phyloP scores from a whole-genome alignment of 2,888 invertebrate genomes.

The Pheosia tremula region DNA sequence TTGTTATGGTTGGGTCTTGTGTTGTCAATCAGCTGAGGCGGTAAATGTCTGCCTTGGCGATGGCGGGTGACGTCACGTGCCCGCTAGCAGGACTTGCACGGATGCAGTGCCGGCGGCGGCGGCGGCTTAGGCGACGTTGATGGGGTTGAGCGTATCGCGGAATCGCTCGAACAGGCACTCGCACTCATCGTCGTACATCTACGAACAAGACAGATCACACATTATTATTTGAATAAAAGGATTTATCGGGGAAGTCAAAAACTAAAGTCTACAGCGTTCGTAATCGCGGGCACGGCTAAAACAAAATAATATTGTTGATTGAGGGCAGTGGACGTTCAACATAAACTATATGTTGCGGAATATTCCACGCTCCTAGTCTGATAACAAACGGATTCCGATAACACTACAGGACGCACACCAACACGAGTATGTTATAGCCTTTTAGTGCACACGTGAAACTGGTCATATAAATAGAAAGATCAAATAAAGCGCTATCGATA shows the following conservation, averaged over 20 bases:
- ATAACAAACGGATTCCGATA: neutral
- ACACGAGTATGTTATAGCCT: neutral
- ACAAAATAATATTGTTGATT: too few species aligned
- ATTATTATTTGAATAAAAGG: neutral
- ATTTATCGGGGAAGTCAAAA: too few species aligned
- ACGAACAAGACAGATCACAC: slow-evolving; percentile 20
- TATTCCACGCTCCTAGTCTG: neutral
- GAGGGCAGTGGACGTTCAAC: neutral
- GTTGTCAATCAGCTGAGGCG: slow-evolving; percentile 9
- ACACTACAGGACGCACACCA: neutral
- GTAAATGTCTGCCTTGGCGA: neutral
- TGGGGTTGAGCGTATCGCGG: slow-evolving; percentile 48
- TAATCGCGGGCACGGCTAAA: neutral
- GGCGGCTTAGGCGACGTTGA: slow-evolving; percentile 58
- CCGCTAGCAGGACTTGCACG: neutral
- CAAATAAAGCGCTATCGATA: too few species aligned
- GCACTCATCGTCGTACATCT: slow-evolving; percentile 59
- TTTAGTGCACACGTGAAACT: neutral
- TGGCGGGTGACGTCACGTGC: neutral
- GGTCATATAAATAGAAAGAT: too few species aligned
- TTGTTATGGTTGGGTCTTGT: neutral
- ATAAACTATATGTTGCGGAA: neutral
- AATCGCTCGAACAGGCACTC: slow-evolving; percentile 62
- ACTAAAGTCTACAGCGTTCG: too few species aligned
- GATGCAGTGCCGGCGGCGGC: slow-evolving; percentile 13